Conservation (phyloP, 2,113 vertebrate species). For the Podiceps cristatus region DNA sequence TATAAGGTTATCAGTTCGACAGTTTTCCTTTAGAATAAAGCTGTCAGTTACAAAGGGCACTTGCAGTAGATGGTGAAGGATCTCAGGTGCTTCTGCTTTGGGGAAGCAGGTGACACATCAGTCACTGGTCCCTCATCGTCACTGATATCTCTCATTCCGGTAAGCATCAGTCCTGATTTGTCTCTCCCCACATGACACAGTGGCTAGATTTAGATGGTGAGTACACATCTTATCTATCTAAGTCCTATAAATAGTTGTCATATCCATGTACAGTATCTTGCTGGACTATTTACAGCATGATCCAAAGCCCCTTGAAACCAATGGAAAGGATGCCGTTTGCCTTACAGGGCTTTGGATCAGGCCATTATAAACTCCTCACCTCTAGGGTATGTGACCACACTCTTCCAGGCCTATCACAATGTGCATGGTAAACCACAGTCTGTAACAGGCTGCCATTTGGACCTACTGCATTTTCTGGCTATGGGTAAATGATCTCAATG, state of each 20-base stretch:
- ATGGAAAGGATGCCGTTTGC: constrained; percentile 16
- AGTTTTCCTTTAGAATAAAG: not conserved
- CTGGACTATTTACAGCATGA: constrained; percentile 10
- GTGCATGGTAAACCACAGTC: not conserved
- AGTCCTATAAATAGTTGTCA: constrained; percentile 45
- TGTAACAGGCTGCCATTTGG: not conserved
- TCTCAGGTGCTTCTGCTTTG: constrained; percentile 30
- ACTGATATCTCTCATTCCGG: not conserved
- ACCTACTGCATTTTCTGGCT: not conserved
- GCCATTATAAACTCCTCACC: not conserved
- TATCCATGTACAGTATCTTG: constrained; percentile 47
- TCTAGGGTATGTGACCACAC: not conserved
- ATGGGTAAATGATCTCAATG: not conserved
- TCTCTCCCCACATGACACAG: constrained; percentile 34
- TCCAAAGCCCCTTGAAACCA: constrained; percentile 22
- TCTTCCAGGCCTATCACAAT: not conserved
- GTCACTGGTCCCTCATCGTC: not conserved
- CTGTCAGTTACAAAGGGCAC: not conserved
- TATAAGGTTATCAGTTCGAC: not conserved
- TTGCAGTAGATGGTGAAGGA: not conserved
- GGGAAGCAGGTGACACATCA: not conserved
- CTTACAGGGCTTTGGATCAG: constrained; percentile 20
- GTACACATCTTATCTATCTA: constrained; percentile 38
- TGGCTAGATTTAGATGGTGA: constrained; percentile 52
- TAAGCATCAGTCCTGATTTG: constrained; percentile 23